These are phyloP conservation scores for Osmerus eperlanus DNA, from an alignment of 2,113 vertebrate species.

Conservation along the genomic window DNA sequence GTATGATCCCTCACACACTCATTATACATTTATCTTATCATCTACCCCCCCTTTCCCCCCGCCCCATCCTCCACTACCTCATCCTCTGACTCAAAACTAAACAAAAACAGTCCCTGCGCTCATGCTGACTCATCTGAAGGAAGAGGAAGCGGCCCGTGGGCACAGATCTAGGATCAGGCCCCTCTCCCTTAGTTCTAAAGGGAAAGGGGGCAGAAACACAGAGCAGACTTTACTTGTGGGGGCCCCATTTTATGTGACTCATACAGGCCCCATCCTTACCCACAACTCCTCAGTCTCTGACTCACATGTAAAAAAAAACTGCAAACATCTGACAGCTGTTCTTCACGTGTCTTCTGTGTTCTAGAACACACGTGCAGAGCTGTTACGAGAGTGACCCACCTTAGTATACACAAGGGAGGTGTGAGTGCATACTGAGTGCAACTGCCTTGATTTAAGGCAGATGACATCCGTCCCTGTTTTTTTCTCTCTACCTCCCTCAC, in stretches of 20 bases:
- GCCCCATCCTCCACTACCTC: conserved; percentile 10
- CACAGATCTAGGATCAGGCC: conserved; percentile 10
- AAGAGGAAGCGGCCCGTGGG: conserved; percentile 31
- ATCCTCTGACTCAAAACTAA: conserved; percentile 22
- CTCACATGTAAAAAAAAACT: neutral
- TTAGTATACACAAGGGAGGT: conserved; percentile 36
- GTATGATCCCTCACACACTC: conserved; percentile 16
- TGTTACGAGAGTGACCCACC: conserved; percentile 16
- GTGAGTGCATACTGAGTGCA: conserved; percentile 18
- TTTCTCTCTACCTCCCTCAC: too few species aligned
- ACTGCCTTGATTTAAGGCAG: too few species aligned
- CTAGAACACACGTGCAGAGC: conserved; percentile 10
- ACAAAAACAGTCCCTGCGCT: conserved; percentile 2
- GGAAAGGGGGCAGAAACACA: conserved; percentile 33
- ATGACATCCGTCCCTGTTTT: too few species aligned
- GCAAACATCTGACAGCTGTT: conserved; percentile 18
- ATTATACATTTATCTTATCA: neutral
- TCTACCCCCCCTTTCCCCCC: neutral
- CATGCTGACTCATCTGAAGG: conserved; percentile 35
- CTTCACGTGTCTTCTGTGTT: conserved; percentile 10
- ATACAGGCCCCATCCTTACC: conserved; percentile 32
- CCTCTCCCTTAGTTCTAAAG: conserved; percentile 29
- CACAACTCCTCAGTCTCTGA: conserved; percentile 14
- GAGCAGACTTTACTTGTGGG: conserved; percentile 28
- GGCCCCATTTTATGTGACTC: conserved; percentile 48